Base-by-base conservation (phyloP, 1,140 invertebrate species). In the Heliconius congener region DNA sequence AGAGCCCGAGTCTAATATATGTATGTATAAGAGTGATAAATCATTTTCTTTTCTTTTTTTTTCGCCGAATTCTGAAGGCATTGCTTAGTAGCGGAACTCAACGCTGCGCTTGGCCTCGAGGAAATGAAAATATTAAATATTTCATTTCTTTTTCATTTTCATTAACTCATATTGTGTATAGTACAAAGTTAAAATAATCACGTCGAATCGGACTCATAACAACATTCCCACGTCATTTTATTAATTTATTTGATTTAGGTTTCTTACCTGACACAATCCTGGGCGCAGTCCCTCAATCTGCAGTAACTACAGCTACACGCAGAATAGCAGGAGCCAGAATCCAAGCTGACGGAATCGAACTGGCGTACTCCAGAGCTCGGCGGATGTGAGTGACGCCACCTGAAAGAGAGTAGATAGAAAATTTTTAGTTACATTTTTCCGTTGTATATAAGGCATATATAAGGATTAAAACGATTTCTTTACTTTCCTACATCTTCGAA, bases 281-380 rank as follows among this genome's bases (percentile, higher is more conserved):
- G 91, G 50, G 91, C 88, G 76, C 92, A 95, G 34, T 92, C 90
- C 81, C 89, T 74, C 16, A 91, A 85, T 13, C 95, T 90, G 87
- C 95, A 96, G 84, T 95, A 95, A 77, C 95, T 95, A 85, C 95
- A 96, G 78, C 95, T 95, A 88, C 95, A 95, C 23, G 90, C 87
- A 1, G 95, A 95, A 84, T 95, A 95, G 80, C 95, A 95, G n/a
- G 95, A 95, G 16, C 95, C 95, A 1, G 94, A 95, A 77, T 93
- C 90, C 78, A 94, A 71, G 84, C 90, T 93, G 73, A 92, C 83
- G 46, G 89, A 88, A 80, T 94, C 92, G 89, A 90, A 95, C 84
- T 84, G 85, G 76, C 82, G 86, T 0, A 80, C 84, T 19, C 91
- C 94, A 23, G 90, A 90, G 74, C 89, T 92, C 0, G 90, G 88